These are phyloP conservation scores for Sorex araneus DNA, from an alignment of 2,113 vertebrate genomes.

Conservation along the genomic window DNA sequence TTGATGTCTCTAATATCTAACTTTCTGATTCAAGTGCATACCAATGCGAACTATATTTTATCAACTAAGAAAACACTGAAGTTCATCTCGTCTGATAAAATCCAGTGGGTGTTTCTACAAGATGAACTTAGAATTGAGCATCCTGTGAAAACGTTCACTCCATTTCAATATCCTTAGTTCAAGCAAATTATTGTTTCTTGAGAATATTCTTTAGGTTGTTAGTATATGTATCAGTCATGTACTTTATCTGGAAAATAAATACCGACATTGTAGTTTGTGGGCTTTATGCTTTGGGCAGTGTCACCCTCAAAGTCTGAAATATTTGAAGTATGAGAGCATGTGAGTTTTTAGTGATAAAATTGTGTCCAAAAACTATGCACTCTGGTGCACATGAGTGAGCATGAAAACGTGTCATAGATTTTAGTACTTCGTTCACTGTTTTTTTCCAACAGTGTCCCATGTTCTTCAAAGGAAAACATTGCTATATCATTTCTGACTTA, in stretches of 20 bases:
- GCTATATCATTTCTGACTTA: conserved; percentile 52
- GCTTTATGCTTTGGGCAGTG: neutral
- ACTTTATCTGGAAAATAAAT: conserved; percentile 31
- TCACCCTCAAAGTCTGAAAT: conserved; percentile 38
- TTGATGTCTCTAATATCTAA: neutral
- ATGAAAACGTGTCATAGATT: conserved; percentile 30
- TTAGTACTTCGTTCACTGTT: conserved; percentile 29
- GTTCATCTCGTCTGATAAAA: neutral
- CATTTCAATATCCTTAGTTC: neutral
- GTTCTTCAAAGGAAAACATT: conserved; percentile 71
- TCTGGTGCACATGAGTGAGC: conserved; percentile 20
- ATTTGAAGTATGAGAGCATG: conserved; percentile 24
- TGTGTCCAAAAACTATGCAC: neutral
- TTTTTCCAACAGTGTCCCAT: conserved; percentile 47
- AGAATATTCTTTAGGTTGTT: conserved; percentile 30
- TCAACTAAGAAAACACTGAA: neutral
- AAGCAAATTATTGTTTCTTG: conserved; percentile 11
- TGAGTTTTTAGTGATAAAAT: conserved; percentile 47
- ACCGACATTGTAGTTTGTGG: neutral
- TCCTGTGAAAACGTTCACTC: neutral
- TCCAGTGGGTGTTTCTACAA: conserved; percentile 20
- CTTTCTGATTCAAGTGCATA: conserved; percentile 20
- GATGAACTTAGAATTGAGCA: neutral
- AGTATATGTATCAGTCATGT: neutral
- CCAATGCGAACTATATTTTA: neutral